Evolutionary conservation across 2,797 vertebrate species (phyloP), one percentile per base, ranked within the genome.

Genomic region (Cyclopterus lumpus): DNA sequence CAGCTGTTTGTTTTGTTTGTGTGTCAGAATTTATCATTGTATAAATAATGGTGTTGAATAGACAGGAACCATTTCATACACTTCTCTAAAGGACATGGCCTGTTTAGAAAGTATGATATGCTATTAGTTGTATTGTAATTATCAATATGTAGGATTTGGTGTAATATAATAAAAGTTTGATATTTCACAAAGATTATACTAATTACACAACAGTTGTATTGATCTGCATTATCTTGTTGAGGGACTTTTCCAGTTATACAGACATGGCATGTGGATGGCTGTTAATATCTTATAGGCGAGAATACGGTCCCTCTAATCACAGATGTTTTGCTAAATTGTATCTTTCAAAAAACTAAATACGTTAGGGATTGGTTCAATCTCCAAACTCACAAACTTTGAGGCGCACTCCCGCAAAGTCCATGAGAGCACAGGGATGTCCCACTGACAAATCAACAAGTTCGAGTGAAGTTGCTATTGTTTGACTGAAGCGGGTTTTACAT

Each of bases 1-100:
- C 73, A 75, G 38, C 28, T 73, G 46, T 71, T 71, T 30, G 40
- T 66, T 67, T 73, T 55, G 20, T 57, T 66, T 46, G 48, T 62
- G 66, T 58, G 38, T 68, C 48, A 30, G 49, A 9, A 80, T 75
- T 55, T 67, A 59, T 76, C 38, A 78, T 66, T 14, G 18, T 26
- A 36, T 5, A 67, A 48, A 69, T 67, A 75, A 69, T 6, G 0
- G 2, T 11, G 7, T 49, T 76, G 58, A 73, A 67, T 49, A 49
- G 46, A 54, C 32, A 28, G 15, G 32, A 18, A 67, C 8, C 22
- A 48, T 8, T 61, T 32, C 14, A 55, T 55, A 61, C 1, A 2
- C 10, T 28, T 2, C 11, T 58, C 46, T 6, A 44, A 46, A 12
- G 5, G 40, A 49, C n/a, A 60, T 18, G 5, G 6, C 3, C 11